phyloP scores from a whole-genome alignment of 2,797 vertebrate genomes.

The Denticeps clupeoides region DNA sequence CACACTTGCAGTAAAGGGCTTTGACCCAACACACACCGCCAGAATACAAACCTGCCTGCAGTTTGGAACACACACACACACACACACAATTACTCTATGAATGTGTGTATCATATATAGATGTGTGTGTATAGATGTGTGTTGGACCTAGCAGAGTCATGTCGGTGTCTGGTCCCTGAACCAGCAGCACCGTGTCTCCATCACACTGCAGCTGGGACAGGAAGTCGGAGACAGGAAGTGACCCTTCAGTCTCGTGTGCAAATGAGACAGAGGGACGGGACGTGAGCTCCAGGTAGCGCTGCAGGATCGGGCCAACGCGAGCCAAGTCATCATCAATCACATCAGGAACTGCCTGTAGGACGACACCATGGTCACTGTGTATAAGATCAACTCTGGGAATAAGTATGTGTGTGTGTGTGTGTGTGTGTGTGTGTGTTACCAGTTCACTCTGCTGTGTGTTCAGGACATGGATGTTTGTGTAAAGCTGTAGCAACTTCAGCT shows the following conservation, averaged over 20 bases:
- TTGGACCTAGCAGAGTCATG: conserved; percentile 56
- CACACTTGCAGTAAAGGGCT: conserved; percentile 71
- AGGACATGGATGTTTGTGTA: conserved; percentile 73
- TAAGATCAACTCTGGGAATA: background rate
- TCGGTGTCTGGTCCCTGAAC: conserved; percentile 42
- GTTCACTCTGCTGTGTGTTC: conserved; percentile 50
- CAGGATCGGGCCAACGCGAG: conserved; percentile 59
- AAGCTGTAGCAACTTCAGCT: conserved; percentile 78
- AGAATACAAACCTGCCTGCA: conserved; percentile 85
- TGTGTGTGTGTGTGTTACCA: conserved; percentile 28
- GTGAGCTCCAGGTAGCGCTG: conserved; percentile 70
- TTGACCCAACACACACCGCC: conserved; percentile 80
- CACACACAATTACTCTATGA: conserved; percentile 11
- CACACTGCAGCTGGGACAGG: conserved; percentile 76
- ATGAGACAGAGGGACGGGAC: conserved; percentile 56
- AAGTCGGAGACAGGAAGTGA: conserved; percentile 67
- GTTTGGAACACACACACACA: conserved; percentile 1
- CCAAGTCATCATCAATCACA: conserved; percentile 68
- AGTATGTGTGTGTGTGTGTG: background rate
- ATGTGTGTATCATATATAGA: too few relatives aligned
- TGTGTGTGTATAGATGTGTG: background rate
- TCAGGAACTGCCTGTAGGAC: conserved; percentile 34
- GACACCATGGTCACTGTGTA: too few relatives aligned
- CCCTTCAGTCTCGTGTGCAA: conserved; percentile 58
- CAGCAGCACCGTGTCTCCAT: conserved; percentile 58